phyloP scores from a whole-genome alignment of 2,888 invertebrate genomes.

The Fissipunctia ypsillon region DNA sequence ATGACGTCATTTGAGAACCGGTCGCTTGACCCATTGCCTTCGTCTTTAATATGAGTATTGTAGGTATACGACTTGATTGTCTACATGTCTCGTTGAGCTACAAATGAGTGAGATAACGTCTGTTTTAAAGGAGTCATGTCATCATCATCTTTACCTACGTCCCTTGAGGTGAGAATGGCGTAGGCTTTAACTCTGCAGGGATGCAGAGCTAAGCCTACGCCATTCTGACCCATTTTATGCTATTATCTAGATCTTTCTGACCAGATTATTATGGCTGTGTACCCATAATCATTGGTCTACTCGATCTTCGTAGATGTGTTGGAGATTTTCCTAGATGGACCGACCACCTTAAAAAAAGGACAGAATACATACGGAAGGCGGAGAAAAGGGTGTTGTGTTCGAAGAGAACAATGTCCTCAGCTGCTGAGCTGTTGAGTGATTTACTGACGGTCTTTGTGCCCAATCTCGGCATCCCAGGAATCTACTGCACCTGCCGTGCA shows the following conservation, averaged over 20 bases:
- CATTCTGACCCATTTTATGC: background rate
- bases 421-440: too few relatives aligned
- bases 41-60: slow-evolving; percentile 20
- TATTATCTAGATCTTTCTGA: background rate
- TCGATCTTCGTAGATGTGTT: background rate
- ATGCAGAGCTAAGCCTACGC: background rate
- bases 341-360: background rate
- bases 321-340: background rate
- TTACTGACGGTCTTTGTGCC: background rate
- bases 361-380: background rate
- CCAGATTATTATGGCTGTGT: background rate
- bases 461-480: background rate
- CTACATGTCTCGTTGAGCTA: slow-evolving; percentile 1
- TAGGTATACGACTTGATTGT: slow-evolving; percentile 26
- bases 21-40: slow-evolving; percentile 57
- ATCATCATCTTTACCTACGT: slow-evolving; percentile 1
- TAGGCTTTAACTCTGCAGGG: too few relatives aligned
- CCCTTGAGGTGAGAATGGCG: too few relatives aligned
- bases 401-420: background rate
- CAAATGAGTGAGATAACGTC: slow-evolving; percentile 15
- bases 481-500: too few relatives aligned
- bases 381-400: too few relatives aligned
- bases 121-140: slow-evolving; percentile 6
- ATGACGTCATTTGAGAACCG: slow-evolving; percentile 54
- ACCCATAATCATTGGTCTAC: background rate